A percentile compares a stretch with the other conserved stretches of the same genome.
Conservation (phyloP, 53 echinoderm and acorn worm genomes). For the Crossaster papposus region DNA sequence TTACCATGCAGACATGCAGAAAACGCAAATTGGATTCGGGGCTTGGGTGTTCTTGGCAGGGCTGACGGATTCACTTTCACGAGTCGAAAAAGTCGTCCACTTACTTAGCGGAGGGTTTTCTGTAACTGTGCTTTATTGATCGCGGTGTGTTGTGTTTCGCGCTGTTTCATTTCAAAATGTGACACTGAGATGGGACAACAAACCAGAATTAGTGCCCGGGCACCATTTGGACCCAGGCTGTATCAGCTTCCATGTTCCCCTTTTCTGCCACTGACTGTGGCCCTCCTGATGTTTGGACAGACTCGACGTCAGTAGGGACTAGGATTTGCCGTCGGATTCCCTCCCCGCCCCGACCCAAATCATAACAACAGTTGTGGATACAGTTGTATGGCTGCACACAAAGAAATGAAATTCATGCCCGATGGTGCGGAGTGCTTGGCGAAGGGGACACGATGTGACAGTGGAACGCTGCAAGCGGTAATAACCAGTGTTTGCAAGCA, state of each 20-base stretch:
- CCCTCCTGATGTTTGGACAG: slow-evolving; percentile 61
- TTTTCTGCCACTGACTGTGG: slow-evolving; percentile 56
- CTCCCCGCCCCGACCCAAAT: slow-evolving; percentile 56
- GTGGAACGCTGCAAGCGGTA: slow-evolving; percentile 57
- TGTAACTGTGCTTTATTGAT: slow-evolving; percentile 64
- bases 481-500: slow-evolving; percentile 61
- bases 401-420: slow-evolving; percentile 63
- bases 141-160: slow-evolving; percentile 57
- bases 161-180: slow-evolving; percentile 68
- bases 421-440: slow-evolving; percentile 42
- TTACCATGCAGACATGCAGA: slow-evolving; percentile 63
- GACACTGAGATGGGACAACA: slow-evolving; percentile 70
- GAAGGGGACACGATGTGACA: slow-evolving; percentile 57
- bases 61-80: slow-evolving; percentile 62
- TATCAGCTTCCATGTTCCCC: slow-evolving; percentile 61
- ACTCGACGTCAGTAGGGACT: slow-evolving; percentile 54
- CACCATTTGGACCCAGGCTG: slow-evolving; percentile 50
- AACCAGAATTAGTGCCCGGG: slow-evolving; percentile 57
- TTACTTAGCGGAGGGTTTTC: slow-evolving; percentile 48
- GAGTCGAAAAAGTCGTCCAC: slow-evolving; percentile 63
- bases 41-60: slow-evolving; percentile 66
- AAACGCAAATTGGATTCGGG: slow-evolving; percentile 66
- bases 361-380: slow-evolving; percentile 72
- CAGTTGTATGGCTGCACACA: slow-evolving; percentile 67
- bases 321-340: slow-evolving; percentile 60